Evolutionary conservation across 1,140 invertebrate species (phyloP).

Genomic region (Ruditapes philippinarum): DNA sequence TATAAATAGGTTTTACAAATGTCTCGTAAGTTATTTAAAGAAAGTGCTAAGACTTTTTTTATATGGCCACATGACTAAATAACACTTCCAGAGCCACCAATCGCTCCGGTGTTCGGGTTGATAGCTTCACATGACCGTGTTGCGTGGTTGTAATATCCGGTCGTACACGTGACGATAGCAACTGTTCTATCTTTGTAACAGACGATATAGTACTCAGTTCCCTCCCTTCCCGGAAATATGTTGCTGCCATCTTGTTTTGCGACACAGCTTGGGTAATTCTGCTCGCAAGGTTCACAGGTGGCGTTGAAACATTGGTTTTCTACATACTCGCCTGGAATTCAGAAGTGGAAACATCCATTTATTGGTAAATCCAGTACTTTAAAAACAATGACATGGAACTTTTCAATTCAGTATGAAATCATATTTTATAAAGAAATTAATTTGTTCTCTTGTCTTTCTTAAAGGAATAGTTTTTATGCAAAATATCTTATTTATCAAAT

Average conservation of each 20-base stretch:
- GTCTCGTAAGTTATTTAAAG: neutral
- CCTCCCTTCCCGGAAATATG: constrained; percentile 77
- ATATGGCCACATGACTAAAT: neutral
- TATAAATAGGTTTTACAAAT: too few species aligned
- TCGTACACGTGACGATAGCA: constrained; percentile 74
- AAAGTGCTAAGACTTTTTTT: neutral
- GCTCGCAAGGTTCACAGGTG: constrained; percentile 76
- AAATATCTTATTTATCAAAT: too few species aligned
- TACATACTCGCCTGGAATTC: constrained; percentile 80
- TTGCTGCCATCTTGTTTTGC: constrained; percentile 80
- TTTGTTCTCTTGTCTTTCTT: too few species aligned
- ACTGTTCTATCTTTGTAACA: constrained; percentile 78
- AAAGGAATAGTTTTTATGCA: too few species aligned
- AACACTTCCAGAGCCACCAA: constrained; percentile 42
- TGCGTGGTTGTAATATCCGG: constrained; percentile 71
- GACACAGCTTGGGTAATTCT: constrained; percentile 76
- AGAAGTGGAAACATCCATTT: too few species aligned
- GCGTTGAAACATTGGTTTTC: constrained; percentile 77
- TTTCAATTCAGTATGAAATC: too few species aligned
- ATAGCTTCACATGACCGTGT: constrained; percentile 59
- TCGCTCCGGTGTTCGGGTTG: constrained; percentile 47
- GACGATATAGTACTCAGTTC: constrained; percentile 74
- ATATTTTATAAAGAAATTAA: too few species aligned
- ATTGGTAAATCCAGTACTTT: too few species aligned
- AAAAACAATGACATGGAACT: too few species aligned